These are phyloP conservation scores for Anarrhichthys ocellatus DNA, from an alignment of 2,113 vertebrate species.

Conservation along the genomic window DNA sequence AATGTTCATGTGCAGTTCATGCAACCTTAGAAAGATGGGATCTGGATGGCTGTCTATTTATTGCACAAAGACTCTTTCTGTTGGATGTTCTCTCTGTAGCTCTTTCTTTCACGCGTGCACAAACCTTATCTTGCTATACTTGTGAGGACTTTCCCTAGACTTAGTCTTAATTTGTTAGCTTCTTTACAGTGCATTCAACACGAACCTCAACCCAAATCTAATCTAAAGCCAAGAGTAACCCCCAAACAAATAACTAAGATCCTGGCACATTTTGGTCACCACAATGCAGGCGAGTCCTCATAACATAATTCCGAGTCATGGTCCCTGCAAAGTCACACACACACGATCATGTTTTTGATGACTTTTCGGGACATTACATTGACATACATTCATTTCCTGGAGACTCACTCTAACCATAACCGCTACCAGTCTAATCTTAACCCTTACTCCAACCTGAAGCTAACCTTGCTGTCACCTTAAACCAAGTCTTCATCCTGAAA, in stretches of 20 bases:
- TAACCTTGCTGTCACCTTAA: neutral
- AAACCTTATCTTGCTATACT: neutral
- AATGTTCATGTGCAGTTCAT: neutral
- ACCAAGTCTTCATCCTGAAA: neutral
- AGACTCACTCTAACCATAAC: neutral
- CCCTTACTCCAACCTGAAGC: neutral
- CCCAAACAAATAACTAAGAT: neutral
- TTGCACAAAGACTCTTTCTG: constrained; percentile 16
- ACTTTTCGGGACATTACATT: neutral
- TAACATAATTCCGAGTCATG: neutral
- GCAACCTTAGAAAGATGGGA: neutral
- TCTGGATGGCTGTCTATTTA: neutral
- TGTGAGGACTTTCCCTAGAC: neutral
- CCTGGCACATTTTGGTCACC: neutral
- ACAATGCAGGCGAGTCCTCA: neutral
- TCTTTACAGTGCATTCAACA: neutral
- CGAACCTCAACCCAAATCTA: neutral
- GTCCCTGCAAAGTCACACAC: neutral
- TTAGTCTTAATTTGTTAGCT: neutral
- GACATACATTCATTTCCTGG: too few species aligned
- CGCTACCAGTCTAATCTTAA: neutral
- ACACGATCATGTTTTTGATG: neutral
- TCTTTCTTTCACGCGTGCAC: neutral
- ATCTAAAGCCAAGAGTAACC: neutral
- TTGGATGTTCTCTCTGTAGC: neutral